Evolutionary conservation across 1,140 invertebrate species (phyloP).

Genomic region (Procambarus clarkii): DNA sequence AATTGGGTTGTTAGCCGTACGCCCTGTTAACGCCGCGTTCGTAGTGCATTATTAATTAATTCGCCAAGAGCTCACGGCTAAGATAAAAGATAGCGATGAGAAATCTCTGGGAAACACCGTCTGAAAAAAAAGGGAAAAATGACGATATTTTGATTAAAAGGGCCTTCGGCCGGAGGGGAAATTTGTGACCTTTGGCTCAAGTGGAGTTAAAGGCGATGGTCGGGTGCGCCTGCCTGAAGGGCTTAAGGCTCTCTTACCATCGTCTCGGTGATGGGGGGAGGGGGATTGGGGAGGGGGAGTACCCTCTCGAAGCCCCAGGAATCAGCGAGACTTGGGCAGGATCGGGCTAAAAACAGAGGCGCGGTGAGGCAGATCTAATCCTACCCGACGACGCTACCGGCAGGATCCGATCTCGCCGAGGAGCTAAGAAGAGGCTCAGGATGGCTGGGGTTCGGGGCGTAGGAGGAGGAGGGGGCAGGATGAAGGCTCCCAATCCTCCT

Average conservation of each 20-base stretch:
- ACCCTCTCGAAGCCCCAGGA: slow-evolving; percentile 14
- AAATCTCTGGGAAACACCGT: slow-evolving; percentile 32
- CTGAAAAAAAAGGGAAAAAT: slow-evolving; percentile 23
- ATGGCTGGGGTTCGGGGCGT: neutral
- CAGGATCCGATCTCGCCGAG: slow-evolving; percentile 33
- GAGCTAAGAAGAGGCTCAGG: slow-evolving; percentile 3
- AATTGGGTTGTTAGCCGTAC: neutral
- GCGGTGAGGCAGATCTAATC: slow-evolving; percentile 44
- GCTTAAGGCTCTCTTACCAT: no score
- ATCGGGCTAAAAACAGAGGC: slow-evolving; percentile 53
- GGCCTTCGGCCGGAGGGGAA: neutral
- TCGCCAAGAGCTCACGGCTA: neutral
- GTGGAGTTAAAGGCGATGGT: neutral
- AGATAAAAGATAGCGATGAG: slow-evolving; percentile 37
- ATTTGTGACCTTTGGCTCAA: neutral
- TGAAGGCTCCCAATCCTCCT: neutral
- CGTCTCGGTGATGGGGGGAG: no score
- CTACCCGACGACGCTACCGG: slow-evolving; percentile 24
- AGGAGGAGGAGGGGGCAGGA: neutral
- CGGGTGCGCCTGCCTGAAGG: neutral
- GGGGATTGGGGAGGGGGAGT: neutral
- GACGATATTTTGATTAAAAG: slow-evolving; percentile 36
- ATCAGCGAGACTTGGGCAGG: slow-evolving; percentile 42
- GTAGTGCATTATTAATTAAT: slow-evolving; percentile 31
- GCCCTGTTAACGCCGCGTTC: neutral